Percentiles rank a stretch among this genome's conserved stretches.
These are phyloP conservation scores for Suillia variegata DNA, from an alignment of 2,888 invertebrate genomes.

Conservation along the genomic window DNA sequence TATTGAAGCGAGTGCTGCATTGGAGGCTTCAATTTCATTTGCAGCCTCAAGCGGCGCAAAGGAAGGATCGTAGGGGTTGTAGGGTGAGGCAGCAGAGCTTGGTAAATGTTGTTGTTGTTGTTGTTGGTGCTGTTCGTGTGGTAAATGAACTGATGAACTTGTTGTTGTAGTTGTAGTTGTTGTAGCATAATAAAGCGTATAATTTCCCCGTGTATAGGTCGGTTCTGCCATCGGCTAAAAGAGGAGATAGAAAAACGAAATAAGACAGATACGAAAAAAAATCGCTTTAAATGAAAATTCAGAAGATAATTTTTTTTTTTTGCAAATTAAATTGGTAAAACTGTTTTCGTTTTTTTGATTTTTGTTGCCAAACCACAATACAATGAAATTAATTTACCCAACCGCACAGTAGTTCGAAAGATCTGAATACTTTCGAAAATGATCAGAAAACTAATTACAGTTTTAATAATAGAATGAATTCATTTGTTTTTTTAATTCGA, in stretches of 20 bases:
- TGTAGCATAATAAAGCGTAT: conserved; percentile 59
- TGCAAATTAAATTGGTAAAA: too few relatives aligned
- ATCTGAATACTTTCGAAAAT: too few relatives aligned
- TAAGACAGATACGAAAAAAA: not conserved
- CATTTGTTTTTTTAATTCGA: too few relatives aligned
- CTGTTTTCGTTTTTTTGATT: too few relatives aligned
- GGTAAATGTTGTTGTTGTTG: conserved; percentile 17
- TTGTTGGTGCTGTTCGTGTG: conserved; percentile 29
- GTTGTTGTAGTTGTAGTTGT: conserved; percentile 48
- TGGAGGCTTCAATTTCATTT: conserved; percentile 32
- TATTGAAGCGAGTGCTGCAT: conserved; percentile 30
- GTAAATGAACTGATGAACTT: conserved; percentile 64
- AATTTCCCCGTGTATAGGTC: conserved; percentile 58
- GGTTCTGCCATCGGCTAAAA: conserved; percentile 51
- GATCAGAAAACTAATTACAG: too few relatives aligned
- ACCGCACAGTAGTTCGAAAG: too few relatives aligned
- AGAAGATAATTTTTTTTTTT: not conserved
- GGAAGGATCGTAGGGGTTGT: conserved; percentile 51
- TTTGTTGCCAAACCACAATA: too few relatives aligned
- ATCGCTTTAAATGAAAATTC: not conserved
- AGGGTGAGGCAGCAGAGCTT: conserved; percentile 35
- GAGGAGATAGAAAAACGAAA: not conserved
- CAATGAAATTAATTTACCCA: too few relatives aligned
- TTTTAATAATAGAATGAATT: too few relatives aligned
- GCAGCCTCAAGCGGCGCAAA: conserved; percentile 43